Conservation (phyloP, 2,888 invertebrate species). For the Lasioglossum leucozonium region DNA sequence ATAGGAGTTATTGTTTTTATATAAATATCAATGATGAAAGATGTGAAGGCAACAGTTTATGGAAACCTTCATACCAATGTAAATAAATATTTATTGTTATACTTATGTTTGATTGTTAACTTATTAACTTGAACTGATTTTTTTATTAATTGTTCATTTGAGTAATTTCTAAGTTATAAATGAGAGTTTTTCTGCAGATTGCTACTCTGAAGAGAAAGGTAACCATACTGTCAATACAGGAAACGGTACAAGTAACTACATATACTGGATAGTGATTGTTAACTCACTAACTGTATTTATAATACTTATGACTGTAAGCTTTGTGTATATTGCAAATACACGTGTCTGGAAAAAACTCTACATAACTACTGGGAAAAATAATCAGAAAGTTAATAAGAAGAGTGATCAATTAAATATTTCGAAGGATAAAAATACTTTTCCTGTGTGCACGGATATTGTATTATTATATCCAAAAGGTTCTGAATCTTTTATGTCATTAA, state of each 20-base stretch:
- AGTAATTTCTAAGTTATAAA: background rate
- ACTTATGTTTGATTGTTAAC: background rate
- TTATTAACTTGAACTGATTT: background rate
- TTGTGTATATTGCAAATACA: slow-evolving; percentile 20
- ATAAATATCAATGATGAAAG: slow-evolving; percentile 64
- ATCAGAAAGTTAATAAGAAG: slow-evolving; percentile 2
- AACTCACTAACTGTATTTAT: slow-evolving; percentile 19
- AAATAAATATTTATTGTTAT: slow-evolving; percentile 16
- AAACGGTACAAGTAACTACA: background rate
- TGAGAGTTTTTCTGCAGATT: slow-evolving; percentile 14
- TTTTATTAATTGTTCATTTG: background rate
- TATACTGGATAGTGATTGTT: slow-evolving; percentile 33
- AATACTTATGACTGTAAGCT: slow-evolving; percentile 42
- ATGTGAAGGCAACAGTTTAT: slow-evolving; percentile 59
- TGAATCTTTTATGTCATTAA: slow-evolving; percentile 69
- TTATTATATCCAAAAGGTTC: slow-evolving; percentile 71
- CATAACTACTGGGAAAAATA: slow-evolving; percentile 6
- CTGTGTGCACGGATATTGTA: slow-evolving; percentile 63
- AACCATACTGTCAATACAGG: background rate
- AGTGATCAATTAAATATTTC: background rate
- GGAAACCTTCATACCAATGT: slow-evolving; percentile 62
- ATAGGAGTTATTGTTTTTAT: slow-evolving; percentile 59
- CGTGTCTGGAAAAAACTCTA: slow-evolving; percentile 11
- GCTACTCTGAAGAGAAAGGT: background rate
- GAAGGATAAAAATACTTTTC: slow-evolving; percentile 15